A percentile compares a stretch with the other conserved stretches of the same genome.
Evolutionary conservation across 1,140 invertebrate genomes (phyloP).

Genomic region (Drosophila parabipectinata): DNA sequence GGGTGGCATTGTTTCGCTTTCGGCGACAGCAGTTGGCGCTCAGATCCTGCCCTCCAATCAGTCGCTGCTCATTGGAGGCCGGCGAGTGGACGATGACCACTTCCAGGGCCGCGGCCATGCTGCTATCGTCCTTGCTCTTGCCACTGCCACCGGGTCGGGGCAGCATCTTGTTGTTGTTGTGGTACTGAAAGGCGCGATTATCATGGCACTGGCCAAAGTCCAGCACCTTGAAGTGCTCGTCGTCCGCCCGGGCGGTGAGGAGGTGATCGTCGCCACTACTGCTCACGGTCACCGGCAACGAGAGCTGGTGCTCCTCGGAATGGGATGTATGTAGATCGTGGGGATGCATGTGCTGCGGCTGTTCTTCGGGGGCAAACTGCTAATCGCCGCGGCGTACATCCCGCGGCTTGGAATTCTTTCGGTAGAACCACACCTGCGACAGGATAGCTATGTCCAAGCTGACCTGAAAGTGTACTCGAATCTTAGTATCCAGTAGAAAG

Average conservation of each 20-base stretch:
- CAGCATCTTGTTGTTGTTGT: constrained; percentile 73
- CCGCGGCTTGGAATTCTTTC: constrained; percentile 86
- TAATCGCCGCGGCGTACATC: constrained; percentile 87
- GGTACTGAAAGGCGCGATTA: constrained; percentile 80
- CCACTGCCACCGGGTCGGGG: constrained; percentile 64
- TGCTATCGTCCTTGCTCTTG: constrained; percentile 56
- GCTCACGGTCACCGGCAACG: constrained; percentile 66
- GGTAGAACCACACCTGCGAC: constrained; percentile 87
- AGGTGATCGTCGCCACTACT: constrained; percentile 80
- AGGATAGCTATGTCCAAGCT: constrained; percentile 85
- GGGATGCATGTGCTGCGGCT: constrained; percentile 63
- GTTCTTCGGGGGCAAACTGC: constrained; percentile 85
- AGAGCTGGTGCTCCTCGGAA: constrained; percentile 75
- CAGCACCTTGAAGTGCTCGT: constrained; percentile 67
- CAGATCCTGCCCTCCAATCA: constrained; percentile 29
- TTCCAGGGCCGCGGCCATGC: constrained; percentile 51
- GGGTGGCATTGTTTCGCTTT: constrained; percentile 79
- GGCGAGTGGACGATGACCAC: constrained; percentile 68
- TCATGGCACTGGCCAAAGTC: constrained; percentile 78
- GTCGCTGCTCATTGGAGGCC: constrained; percentile 22
- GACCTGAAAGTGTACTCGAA: constrained; percentile 48
- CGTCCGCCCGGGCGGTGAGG: constrained; percentile 73
- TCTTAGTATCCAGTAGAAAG: neutral
- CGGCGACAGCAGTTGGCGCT: constrained; percentile 52
- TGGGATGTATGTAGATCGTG: constrained; percentile 62